These are phyloP conservation scores for Tetrax tetrax DNA, from an alignment of 2,113 vertebrate genomes.

Conservation along the genomic window DNA sequence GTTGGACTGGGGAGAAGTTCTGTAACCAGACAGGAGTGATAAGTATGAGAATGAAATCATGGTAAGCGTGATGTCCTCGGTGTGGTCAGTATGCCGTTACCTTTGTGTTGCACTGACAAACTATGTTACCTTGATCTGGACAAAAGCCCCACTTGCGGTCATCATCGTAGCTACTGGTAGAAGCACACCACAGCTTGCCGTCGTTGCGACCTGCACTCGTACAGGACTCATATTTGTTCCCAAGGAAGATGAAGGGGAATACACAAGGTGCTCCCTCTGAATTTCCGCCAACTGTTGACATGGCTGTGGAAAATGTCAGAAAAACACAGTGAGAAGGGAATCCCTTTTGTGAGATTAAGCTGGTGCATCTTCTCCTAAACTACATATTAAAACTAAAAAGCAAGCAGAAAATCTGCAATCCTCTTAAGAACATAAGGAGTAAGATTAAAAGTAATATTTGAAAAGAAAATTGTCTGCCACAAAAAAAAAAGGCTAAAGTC, in stretches of 20 bases:
- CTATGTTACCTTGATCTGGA: conserved; percentile 86
- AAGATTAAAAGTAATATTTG: background rate
- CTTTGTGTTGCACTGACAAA: background rate
- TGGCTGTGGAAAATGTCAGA: conserved; percentile 72
- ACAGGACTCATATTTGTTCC: conserved; percentile 88
- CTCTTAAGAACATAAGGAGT: background rate
- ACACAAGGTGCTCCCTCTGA: conserved; percentile 89
- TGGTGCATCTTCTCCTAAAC: background rate
- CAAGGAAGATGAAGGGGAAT: conserved; percentile 94
- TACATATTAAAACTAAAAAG: background rate
- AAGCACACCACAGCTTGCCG: conserved; percentile 91
- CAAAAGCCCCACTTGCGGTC: conserved; percentile 99
- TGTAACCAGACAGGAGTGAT: background rate
- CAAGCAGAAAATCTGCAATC: background rate
- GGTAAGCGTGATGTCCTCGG: rapidly evolving
- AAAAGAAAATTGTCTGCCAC: background rate
- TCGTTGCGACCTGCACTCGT: conserved; percentile 89
- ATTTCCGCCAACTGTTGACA: conserved; percentile 96
- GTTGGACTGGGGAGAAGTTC: background rate
- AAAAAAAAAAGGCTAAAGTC: background rate
- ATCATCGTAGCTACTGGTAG: conserved; percentile 88
- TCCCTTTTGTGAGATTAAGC: background rate
- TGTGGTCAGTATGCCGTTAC: background rate
- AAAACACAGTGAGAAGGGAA: background rate
- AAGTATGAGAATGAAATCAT: background rate